Evolutionary conservation across 1,140 invertebrate genomes (phyloP), one percentile per base, ranked within the genome.

Genomic region (Drosophila truncata): DNA sequence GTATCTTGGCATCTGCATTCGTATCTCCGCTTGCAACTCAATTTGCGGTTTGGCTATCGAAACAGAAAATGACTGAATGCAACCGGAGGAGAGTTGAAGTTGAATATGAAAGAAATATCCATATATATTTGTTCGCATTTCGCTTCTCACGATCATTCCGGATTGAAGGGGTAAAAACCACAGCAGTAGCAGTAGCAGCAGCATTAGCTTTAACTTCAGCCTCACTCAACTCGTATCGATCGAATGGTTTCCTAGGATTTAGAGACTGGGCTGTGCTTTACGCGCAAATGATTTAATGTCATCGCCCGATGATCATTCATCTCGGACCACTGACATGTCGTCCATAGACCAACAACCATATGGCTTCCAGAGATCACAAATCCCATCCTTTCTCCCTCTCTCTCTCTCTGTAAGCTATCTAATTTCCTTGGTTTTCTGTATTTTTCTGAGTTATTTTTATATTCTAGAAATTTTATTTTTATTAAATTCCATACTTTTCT

Each of bases 301-400:
- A 82, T 78, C 65, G 60, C 14, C 61, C 82, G 79, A 82, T 78
- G 79, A 85, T 86, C 82, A 85, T 77, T 85, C 82, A 85, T 85
- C 63, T 54, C n/a, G 64, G 65, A 44, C 42, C 20, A 23, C 20
- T 44, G 42, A 7, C 42, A 41, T 10, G 4, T 27, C 29, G 5
- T 41, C 42, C 44, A 47, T 23, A 44, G 18, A 18, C 2, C 18
- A n/a, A n/a, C 18, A 46, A 16, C 14, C 20, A 54, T 80, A 79
- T 66, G 77, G 77, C 77, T 80, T 80, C 77, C 52, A 42, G 14
- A 46, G 65, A 39, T 18, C 14, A 18, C 27, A 23, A 27, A 4
- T 29, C 33, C 29, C 33, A 55, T 42, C 31, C 25, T 39, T 14
- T 31, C 29, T 52, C 42, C 42, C 25, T 29, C 27, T 41, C 44